These are phyloP conservation scores for Latrodectus hesperus DNA, from an alignment of 2,888 invertebrate genomes.

Conservation along the genomic window DNA sequence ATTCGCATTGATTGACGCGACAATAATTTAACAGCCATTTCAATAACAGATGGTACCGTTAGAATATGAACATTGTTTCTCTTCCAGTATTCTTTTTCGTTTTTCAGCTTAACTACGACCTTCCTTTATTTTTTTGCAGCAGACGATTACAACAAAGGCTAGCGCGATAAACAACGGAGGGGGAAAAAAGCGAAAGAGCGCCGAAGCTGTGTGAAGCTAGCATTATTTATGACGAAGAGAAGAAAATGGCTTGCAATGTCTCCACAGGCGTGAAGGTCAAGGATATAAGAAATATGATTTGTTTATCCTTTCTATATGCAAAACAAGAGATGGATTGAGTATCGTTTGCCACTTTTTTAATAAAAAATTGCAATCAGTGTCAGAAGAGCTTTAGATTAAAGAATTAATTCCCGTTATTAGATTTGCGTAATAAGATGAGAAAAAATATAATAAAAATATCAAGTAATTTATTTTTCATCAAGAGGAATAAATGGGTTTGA, in stretches of 20 bases:
- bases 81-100: slow-evolving; percentile 11
- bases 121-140: slow-evolving; percentile 13
- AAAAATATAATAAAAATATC: no score
- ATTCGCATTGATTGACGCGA: slow-evolving; percentile 53
- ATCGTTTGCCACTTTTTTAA: background rate
- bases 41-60: slow-evolving; percentile 57
- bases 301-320: slow-evolving; percentile 35
- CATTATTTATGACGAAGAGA: slow-evolving; percentile 26
- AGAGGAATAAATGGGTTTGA: no score
- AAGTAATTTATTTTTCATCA: no score
- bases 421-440: no score
- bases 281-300: slow-evolving; percentile 41
- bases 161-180: slow-evolving; percentile 42
- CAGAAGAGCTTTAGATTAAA: no score
- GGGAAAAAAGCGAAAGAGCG: slow-evolving; percentile 3
- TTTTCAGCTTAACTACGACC: slow-evolving; percentile 7
- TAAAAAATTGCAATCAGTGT: background rate
- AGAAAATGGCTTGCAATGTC: slow-evolving; percentile 17
- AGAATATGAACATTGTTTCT: slow-evolving; percentile 59
- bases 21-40: slow-evolving; percentile 39
- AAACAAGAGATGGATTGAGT: background rate
- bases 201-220: background rate
- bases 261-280: slow-evolving; percentile 38
- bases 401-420: no score
- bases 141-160: slow-evolving; percentile 34